These are phyloP conservation scores for Tringa solitaria DNA, from an alignment of 2,113 vertebrate genomes.

Conservation along the genomic window DNA sequence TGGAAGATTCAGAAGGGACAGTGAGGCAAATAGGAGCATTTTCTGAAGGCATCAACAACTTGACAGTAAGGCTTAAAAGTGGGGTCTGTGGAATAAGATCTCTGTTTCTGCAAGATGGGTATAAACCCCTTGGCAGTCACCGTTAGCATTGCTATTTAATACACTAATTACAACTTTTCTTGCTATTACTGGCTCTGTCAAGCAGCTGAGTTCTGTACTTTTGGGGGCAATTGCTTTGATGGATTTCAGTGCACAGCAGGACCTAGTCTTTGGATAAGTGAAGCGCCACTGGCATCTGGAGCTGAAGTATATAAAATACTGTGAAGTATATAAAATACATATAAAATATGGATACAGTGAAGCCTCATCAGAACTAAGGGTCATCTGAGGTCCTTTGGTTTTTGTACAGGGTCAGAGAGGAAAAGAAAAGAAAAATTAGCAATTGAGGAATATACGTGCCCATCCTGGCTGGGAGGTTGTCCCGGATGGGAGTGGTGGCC, in stretches of 20 bases:
- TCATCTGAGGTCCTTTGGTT: background rate
- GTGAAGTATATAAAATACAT: background rate
- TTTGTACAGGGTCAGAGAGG: background rate
- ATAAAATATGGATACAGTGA: background rate
- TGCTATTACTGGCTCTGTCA: background rate
- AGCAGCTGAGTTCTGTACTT: background rate
- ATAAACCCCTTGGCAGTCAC: background rate
- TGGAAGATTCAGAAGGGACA: constrained; percentile 98
- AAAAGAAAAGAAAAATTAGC: background rate
- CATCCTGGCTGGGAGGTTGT: background rate
- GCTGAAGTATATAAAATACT: background rate
- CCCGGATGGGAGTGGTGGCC: background rate
- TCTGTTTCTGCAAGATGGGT: background rate
- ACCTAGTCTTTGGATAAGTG: background rate
- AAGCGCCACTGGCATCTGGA: background rate
- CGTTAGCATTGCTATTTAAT: background rate
- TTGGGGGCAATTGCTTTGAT: background rate
- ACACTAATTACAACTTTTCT: background rate
- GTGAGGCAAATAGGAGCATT: constrained; percentile 97
- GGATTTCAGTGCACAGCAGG: rapidly evolving
- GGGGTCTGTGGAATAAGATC: background rate
- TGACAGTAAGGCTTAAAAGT: constrained; percentile 82
- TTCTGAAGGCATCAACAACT: constrained; percentile 98
- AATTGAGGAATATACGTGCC: background rate
- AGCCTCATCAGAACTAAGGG: background rate